Evolutionary conservation across 2,888 invertebrate species (phyloP).

Genomic region (Platycnemis pennipes): DNA sequence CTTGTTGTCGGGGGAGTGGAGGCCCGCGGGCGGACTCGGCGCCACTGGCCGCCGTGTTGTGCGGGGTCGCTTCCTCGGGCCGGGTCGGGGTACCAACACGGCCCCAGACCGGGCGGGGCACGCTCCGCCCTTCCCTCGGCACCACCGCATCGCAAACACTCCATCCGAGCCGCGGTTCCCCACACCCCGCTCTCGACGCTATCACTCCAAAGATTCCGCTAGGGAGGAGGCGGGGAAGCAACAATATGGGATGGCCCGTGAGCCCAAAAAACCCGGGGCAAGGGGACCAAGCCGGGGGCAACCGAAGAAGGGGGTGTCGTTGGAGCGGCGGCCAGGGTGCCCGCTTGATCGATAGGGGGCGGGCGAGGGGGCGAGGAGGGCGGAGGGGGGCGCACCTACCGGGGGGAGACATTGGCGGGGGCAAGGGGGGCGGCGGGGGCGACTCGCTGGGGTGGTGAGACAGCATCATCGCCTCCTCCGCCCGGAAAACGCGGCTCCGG

Average conservation of each 20-base stretch:
- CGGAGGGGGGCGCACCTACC: slow-evolving; percentile 56
- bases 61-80: not conserved
- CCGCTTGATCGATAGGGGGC: slow-evolving; percentile 65
- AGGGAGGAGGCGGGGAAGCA: not conserved
- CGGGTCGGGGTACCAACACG: not conserved
- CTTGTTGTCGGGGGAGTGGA: not conserved
- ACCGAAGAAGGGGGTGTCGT: not conserved
- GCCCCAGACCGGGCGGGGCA: not conserved
- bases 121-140: not conserved
- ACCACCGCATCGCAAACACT: not conserved
- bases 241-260: not conserved
- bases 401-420: slow-evolving; percentile 64
- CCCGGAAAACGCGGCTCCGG: slow-evolving; percentile 72
- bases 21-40: not conserved
- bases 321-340: not conserved
- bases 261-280: not conserved
- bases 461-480: slow-evolving; percentile 71
- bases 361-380: slow-evolving; percentile 51
- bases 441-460: slow-evolving; percentile 61
- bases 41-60: not conserved
- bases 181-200: not conserved
- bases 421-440: slow-evolving; percentile 55
- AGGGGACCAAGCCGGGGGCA: not conserved
- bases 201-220: not conserved
- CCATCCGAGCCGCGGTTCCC: not conserved